phyloP scores from a whole-genome alignment of 2,113 vertebrate genomes.

The Dicentrarchus labrax region DNA sequence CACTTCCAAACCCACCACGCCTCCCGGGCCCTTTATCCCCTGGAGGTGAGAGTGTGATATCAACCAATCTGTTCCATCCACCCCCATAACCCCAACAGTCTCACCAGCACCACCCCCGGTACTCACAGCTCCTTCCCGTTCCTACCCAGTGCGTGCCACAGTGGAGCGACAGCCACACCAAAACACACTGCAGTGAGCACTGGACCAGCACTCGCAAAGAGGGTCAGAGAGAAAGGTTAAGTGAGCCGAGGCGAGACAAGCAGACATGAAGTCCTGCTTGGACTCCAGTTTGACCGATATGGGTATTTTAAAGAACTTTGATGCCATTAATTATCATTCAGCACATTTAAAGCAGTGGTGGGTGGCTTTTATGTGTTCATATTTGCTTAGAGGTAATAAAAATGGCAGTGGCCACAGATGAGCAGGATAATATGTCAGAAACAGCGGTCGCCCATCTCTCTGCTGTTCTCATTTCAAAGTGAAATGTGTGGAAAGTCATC shows the following conservation, averaged over 20 bases:
- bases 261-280: conserved; percentile 26
- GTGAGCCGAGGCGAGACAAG: conserved; percentile 44
- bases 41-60: conserved; percentile 73
- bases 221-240: conserved; percentile 61
- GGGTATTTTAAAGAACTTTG: conserved; percentile 10
- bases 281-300: conserved; percentile 3
- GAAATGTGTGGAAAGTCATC: conserved; percentile 73
- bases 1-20: conserved; percentile 18
- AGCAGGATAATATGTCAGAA: conserved; percentile 32
- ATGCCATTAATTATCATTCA: conserved; percentile 23
- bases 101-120: conserved; percentile 40
- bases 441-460: conserved; percentile 25
- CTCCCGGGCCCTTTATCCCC: conserved; percentile 47
- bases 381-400: conserved; percentile 43
- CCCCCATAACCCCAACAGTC: conserved; percentile 53
- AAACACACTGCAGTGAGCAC: conserved; percentile 28
- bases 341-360: conserved; percentile 5
- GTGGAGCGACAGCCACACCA: conserved; percentile 19
- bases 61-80: conserved; percentile 73
- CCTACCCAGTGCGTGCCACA: conserved; percentile 30
- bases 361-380: conserved; percentile 8
- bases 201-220: conserved; percentile 20
- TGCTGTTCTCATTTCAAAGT: conserved; percentile 60
- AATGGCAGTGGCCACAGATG: conserved; percentile 23
- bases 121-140: conserved; percentile 35